phyloP scores from a whole-genome alignment of 2,113 vertebrate species.

The Rhinolophus ferrumequinum region DNA sequence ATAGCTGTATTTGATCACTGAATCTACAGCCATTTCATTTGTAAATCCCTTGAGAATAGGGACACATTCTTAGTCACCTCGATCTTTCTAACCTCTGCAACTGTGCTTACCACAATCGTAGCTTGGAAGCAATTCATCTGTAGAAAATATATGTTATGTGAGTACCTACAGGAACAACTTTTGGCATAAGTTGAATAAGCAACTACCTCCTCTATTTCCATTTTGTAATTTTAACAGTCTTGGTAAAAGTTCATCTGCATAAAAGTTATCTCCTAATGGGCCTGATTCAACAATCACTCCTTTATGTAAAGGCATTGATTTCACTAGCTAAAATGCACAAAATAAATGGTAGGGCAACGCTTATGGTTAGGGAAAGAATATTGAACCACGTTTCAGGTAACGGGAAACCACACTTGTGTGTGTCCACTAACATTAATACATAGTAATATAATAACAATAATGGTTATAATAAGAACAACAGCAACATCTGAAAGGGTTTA shows the following conservation, averaged over 20 bases:
- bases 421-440: not conserved
- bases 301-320: not conserved
- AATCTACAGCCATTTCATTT: not conserved
- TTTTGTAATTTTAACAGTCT: slow-evolving; percentile 3
- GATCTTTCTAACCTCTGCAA: not conserved
- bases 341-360: not conserved
- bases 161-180: not conserved
- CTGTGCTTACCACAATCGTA: not conserved
- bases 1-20: not conserved
- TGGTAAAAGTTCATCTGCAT: not conserved
- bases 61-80: not conserved
- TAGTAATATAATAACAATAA: not conserved
- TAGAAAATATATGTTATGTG: not conserved
- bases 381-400: not conserved
- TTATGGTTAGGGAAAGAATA: not conserved
- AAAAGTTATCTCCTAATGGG: not conserved
- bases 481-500: not conserved
- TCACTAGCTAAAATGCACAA: not conserved
- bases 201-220: not conserved
- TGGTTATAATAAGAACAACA: not conserved
- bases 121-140: not conserved
- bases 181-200: not conserved
- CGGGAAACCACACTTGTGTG: not conserved
- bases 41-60: not conserved
- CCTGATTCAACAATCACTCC: not conserved